Evolutionary conservation across 2,888 invertebrate genomes (phyloP), one percentile per base, ranked within the genome.

Genomic region (Cremastinae sp.): DNA sequence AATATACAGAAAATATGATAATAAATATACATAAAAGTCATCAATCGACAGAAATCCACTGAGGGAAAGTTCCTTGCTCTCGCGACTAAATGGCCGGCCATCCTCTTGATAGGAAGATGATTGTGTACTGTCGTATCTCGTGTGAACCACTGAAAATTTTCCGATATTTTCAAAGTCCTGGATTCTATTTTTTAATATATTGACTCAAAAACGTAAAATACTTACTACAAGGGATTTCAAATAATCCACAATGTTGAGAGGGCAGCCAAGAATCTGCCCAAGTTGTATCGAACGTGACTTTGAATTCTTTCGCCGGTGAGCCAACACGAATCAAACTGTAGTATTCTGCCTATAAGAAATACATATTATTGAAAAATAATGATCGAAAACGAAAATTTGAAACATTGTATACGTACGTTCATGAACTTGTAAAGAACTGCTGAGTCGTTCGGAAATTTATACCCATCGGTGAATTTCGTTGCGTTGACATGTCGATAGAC

Each of bases 11-110:
- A 0, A 28, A 45, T 45, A 10, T 34, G 18, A 16, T 10, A 47
- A 22, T 47, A 10, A n/a, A 0, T 22, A 90, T 87, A 94, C 93
- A 62, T 92, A 91, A 73, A 94, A 92, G 58, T 90, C 90, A 84
- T 95, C 95, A 18, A 91, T 92, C 10, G 94, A 94, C 72, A 93
- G 91, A 87, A 93, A 93, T 69, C 95, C 95, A 45, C 91, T 91
- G 78, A 94, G 90, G 79, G 92, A 92, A 53, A 93, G 92, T 54
- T 90, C 90, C 53, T 92, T 93, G 82, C 92, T 92, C 72, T 90
- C 89, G 73, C 92, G 91, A 22, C 89, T 88, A 85, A 93, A 93
- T 0, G 87, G 83, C 9, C 92, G 92, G 28, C 94, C 94, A 89
- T 94, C 93, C 58, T 89, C 89, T 78, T 90, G 88, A 87, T 94